Evolutionary conservation across 2,113 vertebrate genomes (phyloP).

Genomic region (Stegostoma tigrinum): DNA sequence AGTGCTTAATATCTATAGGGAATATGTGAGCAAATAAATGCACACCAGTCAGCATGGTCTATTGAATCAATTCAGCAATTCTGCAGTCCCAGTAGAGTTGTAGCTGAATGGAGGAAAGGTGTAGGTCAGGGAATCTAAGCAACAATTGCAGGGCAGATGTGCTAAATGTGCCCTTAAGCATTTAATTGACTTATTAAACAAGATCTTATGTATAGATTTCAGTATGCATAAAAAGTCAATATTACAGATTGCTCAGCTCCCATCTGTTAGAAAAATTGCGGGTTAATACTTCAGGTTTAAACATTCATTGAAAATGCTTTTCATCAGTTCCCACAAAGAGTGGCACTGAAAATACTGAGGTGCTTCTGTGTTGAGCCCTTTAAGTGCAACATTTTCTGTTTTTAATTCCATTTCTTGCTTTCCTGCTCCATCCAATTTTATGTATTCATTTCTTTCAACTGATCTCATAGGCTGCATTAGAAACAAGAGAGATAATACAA

Average conservation of each 20-base stretch:
- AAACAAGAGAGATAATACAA: slow-evolving; percentile 2
- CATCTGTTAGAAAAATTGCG: not conserved
- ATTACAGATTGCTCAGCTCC: not conserved
- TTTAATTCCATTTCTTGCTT: not conserved
- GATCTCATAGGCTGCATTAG: not conserved
- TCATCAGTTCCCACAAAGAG: not conserved
- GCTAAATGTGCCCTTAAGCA: not conserved
- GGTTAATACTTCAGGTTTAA: not conserved
- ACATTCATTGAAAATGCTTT: not conserved
- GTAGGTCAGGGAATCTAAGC: not conserved
- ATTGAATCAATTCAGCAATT: not conserved
- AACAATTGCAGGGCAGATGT: not conserved
- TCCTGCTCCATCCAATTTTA: not conserved
- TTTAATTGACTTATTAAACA: not conserved
- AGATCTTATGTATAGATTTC: not conserved
- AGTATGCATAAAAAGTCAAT: not conserved
- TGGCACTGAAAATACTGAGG: not conserved
- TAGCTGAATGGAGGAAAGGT: not conserved
- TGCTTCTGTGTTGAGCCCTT: not conserved
- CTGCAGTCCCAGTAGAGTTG: not conserved
- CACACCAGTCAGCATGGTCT: not conserved
- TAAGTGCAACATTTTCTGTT: not conserved
- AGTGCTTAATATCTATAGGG: not conserved
- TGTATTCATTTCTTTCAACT: not conserved
- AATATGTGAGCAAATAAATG: not conserved